Evolutionary conservation across 2,888 invertebrate genomes (phyloP), one percentile per base, ranked within the genome.

Genomic region (Xestoiulus laeticollis): DNA sequence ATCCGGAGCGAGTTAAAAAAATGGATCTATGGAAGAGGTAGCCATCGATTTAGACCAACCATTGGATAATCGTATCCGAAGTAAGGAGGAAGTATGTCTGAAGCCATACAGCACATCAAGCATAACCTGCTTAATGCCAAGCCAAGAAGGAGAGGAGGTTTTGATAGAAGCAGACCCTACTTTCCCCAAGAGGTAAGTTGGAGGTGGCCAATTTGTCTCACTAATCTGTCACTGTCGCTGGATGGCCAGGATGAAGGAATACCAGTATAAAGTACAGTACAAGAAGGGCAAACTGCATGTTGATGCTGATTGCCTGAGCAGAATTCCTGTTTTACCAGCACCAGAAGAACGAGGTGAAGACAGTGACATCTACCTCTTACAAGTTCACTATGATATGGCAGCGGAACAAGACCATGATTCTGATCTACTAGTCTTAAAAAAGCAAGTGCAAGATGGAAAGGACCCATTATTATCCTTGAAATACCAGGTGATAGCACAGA

Each of bases 211-310:
- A n/a, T n/a, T n/a, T n/a, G n/a, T n/a, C n/a, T n/a, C n/a, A n/a
- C n/a, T n/a, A n/a, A n/a, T n/a, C n/a, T n/a, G n/a, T n/a, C n/a
- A n/a, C n/a, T n/a, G 87, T 5, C 87, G 90, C 4, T 91, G 90
- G 90, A 89, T 87, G 0, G 30, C 90, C 3, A 26, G n/a, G 1
- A 87, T 91, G 22, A 68, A 89, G 85, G 89, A 89, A 32, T 90
- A 89, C 87, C 87, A 90, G 12, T 90, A 90, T 53, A 87, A 87
- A 10, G 89, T 90, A 0, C 33, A 33, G 19, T 84, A 84, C 30
- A 32, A n/a, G 88, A 87, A 44, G 89, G 90, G 86, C 78, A 89
- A 12, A 87, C 78, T 6, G 26, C 32, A 84, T n/a, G 84, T 59
- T n/a, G 59, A 59, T 59, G 59, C 59, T n/a, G 59, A 59, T 19